These are phyloP conservation scores for Rutilus rutilus DNA, from an alignment of 2,113 vertebrate genomes.

Conservation along the genomic window DNA sequence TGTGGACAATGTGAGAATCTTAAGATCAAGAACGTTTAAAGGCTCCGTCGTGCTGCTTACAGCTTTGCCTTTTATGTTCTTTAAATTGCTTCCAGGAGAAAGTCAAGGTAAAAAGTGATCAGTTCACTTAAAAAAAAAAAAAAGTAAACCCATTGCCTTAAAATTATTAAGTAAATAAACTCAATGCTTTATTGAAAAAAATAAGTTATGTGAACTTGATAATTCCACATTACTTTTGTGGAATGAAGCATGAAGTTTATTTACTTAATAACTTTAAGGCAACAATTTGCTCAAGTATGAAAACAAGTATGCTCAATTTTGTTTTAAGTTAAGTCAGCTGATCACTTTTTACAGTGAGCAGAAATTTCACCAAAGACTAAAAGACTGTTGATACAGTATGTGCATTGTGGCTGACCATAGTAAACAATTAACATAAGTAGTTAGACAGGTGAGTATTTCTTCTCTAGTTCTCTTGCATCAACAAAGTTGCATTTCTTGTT, in stretches of 20 bases:
- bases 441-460: conserved; percentile 84
- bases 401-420: conserved; percentile 77
- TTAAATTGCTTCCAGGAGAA: conserved; percentile 74
- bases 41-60: conserved; percentile 60
- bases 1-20: conserved; percentile 60
- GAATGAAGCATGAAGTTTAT: too few species aligned
- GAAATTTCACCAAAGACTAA: conserved; percentile 71
- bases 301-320: too few species aligned
- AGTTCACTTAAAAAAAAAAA: too few species aligned
- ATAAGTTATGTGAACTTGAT: too few species aligned
- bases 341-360: too few species aligned
- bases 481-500: neutral
- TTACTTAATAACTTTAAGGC: too few species aligned
- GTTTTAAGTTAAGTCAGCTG: too few species aligned
- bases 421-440: conserved; percentile 85
- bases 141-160: too few species aligned
- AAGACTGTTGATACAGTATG: conserved; percentile 73
- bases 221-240: too few species aligned
- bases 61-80: conserved; percentile 75
- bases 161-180: too few species aligned
- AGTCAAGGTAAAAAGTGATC: conserved; percentile 56
- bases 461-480: neutral
- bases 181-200: too few species aligned
- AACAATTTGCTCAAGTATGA: too few species aligned
- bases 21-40: neutral